A percentile compares a stretch with the other conserved stretches of the same genome.
phyloP scores from a whole-genome alignment of 2,888 invertebrate species.

The Thyatira batis region DNA sequence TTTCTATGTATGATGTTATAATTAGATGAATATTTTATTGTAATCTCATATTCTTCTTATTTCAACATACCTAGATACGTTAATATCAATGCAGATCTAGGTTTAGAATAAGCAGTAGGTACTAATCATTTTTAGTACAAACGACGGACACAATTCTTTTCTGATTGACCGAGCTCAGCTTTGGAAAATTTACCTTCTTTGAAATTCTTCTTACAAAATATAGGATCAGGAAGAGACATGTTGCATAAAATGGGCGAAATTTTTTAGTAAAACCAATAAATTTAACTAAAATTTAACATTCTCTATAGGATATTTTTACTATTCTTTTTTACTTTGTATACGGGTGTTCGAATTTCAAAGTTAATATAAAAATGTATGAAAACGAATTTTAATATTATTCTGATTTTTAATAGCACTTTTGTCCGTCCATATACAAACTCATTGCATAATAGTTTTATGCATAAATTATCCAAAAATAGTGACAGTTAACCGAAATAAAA shows the following conservation, averaged over 20 bases:
- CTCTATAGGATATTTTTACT: too few species aligned
- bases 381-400: neutral
- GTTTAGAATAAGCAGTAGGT: neutral
- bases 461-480: neutral
- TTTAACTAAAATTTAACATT: too few species aligned
- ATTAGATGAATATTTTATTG: too few species aligned
- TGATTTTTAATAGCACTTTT: neutral
- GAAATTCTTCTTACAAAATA: too few species aligned
- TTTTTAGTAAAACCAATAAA: too few species aligned
- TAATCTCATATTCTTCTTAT: too few species aligned
- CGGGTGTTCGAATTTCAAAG: neutral
- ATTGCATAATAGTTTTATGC: neutral
- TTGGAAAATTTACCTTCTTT: neutral
- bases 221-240: too few species aligned
- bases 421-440: neutral
- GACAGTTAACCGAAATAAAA: conserved; percentile 16
- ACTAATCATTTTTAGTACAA: neutral
- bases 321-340: neutral
- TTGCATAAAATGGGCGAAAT: too few species aligned
- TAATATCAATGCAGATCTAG: too few species aligned
- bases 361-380: neutral
- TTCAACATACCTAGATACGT: too few species aligned
- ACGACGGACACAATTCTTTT: neutral
- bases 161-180: neutral
- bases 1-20: too few species aligned